A percentile compares a stretch with the other conserved stretches of the same genome.
phyloP scores from a whole-genome alignment of 2,888 invertebrate genomes.

The Pristionchus arcanus region DNA sequence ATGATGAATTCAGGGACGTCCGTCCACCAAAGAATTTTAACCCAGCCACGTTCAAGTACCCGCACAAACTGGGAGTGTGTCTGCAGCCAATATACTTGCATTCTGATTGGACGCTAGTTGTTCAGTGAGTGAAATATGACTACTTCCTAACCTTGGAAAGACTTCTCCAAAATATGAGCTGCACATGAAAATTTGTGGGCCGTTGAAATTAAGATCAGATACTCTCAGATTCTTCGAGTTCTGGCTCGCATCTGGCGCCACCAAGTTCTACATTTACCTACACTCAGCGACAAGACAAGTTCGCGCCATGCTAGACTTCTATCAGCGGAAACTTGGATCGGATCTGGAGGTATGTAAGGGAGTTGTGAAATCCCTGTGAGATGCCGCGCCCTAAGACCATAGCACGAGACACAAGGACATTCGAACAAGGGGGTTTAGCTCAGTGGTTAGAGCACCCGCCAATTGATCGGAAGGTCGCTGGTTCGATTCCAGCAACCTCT shows the following conservation, averaged over 20 bases:
- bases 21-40: background rate
- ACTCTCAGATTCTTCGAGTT: slow-evolving; percentile 69
- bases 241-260: slow-evolving; percentile 71
- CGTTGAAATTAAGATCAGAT: no score
- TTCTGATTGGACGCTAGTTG: slow-evolving; percentile 67
- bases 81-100: slow-evolving; percentile 71
- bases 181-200: no score
- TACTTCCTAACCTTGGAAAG: no score
- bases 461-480: no score
- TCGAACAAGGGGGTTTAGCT: no score
- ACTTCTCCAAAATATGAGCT: no score
- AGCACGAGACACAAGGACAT: no score
- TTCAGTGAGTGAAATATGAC: slow-evolving; percentile 55
- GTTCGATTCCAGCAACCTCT: no score
- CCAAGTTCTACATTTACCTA: slow-evolving; percentile 71
- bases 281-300: slow-evolving; percentile 64
- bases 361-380: no score
- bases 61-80: slow-evolving; percentile 68
- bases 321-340: slow-evolving; percentile 61
- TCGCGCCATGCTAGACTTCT: slow-evolving; percentile 61
- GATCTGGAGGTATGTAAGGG: slow-evolving; percentile 55
- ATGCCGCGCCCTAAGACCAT: no score
- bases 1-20: background rate
- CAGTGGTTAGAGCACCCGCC: no score
- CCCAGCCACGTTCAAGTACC: slow-evolving; percentile 54